These are phyloP conservation scores for Hoplostethus atlanticus DNA, from an alignment of 2,797 vertebrate genomes.

Conservation along the genomic window DNA sequence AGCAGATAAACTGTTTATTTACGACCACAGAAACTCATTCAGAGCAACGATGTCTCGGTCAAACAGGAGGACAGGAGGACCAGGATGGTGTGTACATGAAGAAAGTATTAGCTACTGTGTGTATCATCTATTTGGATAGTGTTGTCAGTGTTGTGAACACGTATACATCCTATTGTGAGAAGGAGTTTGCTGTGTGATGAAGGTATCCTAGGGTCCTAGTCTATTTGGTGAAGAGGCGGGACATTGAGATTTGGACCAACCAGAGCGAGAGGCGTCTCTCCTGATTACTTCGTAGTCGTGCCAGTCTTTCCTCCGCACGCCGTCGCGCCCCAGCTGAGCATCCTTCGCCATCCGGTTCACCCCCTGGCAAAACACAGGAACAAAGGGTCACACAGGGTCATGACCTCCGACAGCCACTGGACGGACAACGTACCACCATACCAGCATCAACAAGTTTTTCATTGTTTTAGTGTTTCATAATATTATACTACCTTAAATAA, in stretches of 20 bases:
- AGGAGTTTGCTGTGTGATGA: no score
- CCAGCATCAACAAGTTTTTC: no score
- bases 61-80: conserved; percentile 10
- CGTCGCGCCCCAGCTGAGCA: conserved; percentile 71
- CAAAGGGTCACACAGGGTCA: not conserved
- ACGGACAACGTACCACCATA: not conserved
- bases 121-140: no score
- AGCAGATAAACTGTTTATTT: conserved; percentile 30
- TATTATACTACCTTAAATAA: no score
- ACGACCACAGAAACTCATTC: not conserved
- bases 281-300: conserved; percentile 91
- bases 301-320: conserved; percentile 91
- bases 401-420: not conserved
- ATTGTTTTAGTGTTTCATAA: no score
- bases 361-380: conserved; percentile 79
- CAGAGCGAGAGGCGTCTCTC: conserved; percentile 87
- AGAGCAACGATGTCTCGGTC: conserved; percentile 15
- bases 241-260: conserved; percentile 70
- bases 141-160: no score
- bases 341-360: conserved; percentile 80
- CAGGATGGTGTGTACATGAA: no score
- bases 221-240: not conserved
- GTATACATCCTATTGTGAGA: no score
- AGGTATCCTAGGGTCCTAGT: no score
- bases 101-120: no score